phyloP scores from a whole-genome alignment of 2,113 vertebrate species.

The Phalacrocorax brasilianus region DNA sequence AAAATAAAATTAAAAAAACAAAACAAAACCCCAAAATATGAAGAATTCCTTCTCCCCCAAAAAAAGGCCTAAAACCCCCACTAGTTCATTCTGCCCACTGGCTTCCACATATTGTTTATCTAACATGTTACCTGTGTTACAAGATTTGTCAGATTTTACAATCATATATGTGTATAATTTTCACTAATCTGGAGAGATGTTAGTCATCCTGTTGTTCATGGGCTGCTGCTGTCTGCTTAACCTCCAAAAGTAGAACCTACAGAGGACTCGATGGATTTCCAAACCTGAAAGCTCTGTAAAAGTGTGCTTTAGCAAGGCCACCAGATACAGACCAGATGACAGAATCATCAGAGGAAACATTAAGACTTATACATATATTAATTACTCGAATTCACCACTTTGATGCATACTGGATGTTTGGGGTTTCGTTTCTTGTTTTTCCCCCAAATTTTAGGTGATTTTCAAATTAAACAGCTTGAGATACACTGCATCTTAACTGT shows the following conservation, averaged over 20 bases:
- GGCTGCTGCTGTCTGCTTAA: not conserved
- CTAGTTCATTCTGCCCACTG: not conserved
- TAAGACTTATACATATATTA: not conserved
- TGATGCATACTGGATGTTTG: not conserved
- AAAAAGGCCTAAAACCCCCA: not conserved
- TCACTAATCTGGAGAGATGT: not conserved
- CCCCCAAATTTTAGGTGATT: not conserved
- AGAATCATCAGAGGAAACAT: not conserved
- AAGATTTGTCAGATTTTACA: not conserved
- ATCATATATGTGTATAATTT: not conserved
- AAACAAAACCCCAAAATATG: not conserved
- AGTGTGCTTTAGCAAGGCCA: not conserved
- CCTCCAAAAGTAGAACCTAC: not conserved
- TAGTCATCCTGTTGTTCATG: not conserved
- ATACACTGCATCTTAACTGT: accelerated
- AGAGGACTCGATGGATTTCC: not conserved
- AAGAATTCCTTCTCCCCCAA: accelerated
- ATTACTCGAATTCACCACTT: not conserved
- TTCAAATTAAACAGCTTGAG: not conserved
- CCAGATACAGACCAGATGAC: not conserved
- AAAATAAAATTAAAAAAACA: accelerated
- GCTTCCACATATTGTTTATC: not conserved
- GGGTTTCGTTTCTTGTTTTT: accelerated
- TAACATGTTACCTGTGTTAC: not conserved
- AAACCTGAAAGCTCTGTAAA: not conserved